Conservation (phyloP, 92 coral and sea anemone species). For the Siderastrea siderea region DNA sequence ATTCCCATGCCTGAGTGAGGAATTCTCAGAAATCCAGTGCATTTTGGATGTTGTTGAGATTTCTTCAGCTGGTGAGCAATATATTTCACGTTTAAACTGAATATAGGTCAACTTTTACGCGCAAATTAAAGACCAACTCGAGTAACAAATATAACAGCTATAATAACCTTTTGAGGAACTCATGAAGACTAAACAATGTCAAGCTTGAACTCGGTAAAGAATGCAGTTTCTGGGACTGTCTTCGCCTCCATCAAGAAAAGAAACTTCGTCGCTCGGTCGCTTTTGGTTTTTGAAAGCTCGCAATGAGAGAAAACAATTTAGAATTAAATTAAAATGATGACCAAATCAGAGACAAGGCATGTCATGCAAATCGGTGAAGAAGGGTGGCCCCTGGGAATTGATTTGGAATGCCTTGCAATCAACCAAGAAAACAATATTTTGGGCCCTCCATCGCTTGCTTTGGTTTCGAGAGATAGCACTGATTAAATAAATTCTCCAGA, state of each 20-base stretch:
- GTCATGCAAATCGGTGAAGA: no score
- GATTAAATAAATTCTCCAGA: no score
- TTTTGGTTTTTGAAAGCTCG: not conserved
- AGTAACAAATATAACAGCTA: not conserved
- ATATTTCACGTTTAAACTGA: no score
- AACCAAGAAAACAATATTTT: no score
- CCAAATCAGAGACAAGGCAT: no score
- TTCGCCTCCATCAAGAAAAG: not conserved
- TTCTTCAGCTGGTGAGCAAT: not conserved
- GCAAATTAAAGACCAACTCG: not conserved
- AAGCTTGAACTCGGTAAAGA: not conserved
- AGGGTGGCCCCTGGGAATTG: no score
- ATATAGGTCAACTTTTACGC: no score
- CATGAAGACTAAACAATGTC: not conserved
- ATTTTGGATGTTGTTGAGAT: not conserved
- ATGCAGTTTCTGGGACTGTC: not conserved
- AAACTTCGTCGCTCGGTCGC: not conserved
- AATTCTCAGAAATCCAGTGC: not conserved
- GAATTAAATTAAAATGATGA: no score
- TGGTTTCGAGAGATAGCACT: no score
- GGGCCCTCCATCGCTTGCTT: no score
- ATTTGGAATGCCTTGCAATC: no score
- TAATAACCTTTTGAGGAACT: not conserved
- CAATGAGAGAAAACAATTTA: not conserved
- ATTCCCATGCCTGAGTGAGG: not conserved